Evolutionary conservation across 37 sponge, comb jelly and placozoan species (phyloP), one percentile per base, ranked within the genome.

Genomic region (Beroe forskalii): DNA sequence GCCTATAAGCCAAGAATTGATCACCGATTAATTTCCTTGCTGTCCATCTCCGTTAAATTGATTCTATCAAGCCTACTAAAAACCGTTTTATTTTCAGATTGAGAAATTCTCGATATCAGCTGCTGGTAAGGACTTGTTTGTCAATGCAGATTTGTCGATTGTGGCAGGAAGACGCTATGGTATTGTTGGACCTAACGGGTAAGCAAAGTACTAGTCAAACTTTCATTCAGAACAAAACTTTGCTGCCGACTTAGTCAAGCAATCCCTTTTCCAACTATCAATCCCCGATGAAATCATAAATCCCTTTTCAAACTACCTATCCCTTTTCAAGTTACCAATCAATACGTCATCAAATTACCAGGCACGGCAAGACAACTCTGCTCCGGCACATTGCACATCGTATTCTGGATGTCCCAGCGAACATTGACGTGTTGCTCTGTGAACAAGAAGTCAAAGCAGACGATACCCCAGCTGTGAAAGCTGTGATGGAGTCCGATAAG

Each of bases 171-270:
- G 98, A 41, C 91, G 95, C 89, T 97, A 97, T 48, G 98, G 98
- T 19, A 94, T 97, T 31, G 98, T 97, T 41, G 98, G 98, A 48
- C 98, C 98, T 36, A 97, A 97, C 67, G 98, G 98, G 97, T 96
- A 27, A 90, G 91, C n/a, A n/a, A n/a, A 55, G 40, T n/a, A n/a
- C n/a, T n/a, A n/a, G n/a, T n/a, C n/a, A n/a, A n/a, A n/a, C n/a
- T n/a, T n/a, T n/a, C n/a, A n/a, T n/a, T n/a, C n/a, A n/a, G n/a
- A n/a, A n/a, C n/a, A n/a, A n/a, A n/a, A n/a, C n/a, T n/a, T n/a
- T n/a, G n/a, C n/a, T n/a, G n/a, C n/a, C n/a, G n/a, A n/a, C n/a
- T n/a, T n/a, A n/a, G n/a, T n/a, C n/a, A n/a, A n/a, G n/a, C n/a
- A n/a, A n/a, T n/a, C n/a, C n/a, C n/a, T n/a, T n/a, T n/a, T n/a